These are phyloP conservation scores for Aulostomus chinensis DNA, from an alignment of 2,797 vertebrate species.

Conservation along the genomic window DNA sequence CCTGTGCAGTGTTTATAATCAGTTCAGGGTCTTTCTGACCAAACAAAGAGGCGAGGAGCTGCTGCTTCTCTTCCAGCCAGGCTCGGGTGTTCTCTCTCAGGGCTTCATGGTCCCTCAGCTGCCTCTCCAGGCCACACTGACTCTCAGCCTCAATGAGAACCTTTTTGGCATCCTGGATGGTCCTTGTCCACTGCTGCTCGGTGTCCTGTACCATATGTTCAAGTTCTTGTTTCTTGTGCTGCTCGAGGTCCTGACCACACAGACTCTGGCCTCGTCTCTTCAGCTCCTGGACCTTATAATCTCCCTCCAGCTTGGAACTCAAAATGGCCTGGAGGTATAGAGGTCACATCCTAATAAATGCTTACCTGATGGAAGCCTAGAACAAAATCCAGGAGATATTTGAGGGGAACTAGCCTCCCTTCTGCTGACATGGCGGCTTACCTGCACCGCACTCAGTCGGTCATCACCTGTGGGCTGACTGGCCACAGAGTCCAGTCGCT, in stretches of 20 bases:
- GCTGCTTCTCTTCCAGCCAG: constrained; percentile 82
- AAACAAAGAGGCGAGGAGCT: constrained; percentile 68
- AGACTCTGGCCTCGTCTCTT: constrained; percentile 42
- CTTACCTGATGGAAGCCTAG: too few species aligned
- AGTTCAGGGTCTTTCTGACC: constrained; percentile 65
- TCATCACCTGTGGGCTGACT: constrained; percentile 67
- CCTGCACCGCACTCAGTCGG: constrained; percentile 79
- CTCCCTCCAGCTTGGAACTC: constrained; percentile 68
- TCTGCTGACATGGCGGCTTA: constrained; percentile 57
- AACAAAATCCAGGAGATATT: too few species aligned
- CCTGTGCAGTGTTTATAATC: constrained; percentile 80
- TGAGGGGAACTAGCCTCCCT: too few species aligned
- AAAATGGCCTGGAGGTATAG: constrained; percentile 75
- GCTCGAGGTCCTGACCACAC: constrained; percentile 44
- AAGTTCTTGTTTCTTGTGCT: constrained; percentile 44
- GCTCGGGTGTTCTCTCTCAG: constrained; percentile 63
- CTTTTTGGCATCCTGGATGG: constrained; percentile 25
- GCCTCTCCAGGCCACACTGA: constrained; percentile 48
- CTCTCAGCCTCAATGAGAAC: constrained; percentile 47
- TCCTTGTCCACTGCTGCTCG: constrained; percentile 59
- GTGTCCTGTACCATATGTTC: constrained; percentile 25
- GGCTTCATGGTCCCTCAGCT: constrained; percentile 66
- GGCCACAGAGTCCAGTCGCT: constrained; percentile 68
- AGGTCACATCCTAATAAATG: not conserved
- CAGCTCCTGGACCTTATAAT: constrained; percentile 75